Conservation (phyloP, 2,888 invertebrate species). For the Augiades crinisus region DNA sequence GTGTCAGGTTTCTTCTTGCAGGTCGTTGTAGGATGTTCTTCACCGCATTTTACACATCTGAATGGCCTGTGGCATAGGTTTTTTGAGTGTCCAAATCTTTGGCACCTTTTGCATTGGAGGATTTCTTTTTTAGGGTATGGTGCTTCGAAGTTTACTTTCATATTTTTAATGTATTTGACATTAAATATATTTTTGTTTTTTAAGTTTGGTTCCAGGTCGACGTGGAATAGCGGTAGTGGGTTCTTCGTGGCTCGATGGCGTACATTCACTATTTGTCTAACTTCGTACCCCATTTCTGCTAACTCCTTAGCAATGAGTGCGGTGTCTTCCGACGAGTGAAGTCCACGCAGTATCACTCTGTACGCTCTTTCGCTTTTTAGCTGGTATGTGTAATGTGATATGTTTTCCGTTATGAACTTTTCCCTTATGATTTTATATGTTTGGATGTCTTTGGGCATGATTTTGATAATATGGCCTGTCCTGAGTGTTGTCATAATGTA, state of each 20-base stretch:
- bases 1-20: conserved; percentile 30
- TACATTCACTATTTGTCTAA: too few species aligned
- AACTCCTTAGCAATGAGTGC: conserved; percentile 17
- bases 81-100: conserved; percentile 35
- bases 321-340: conserved; percentile 26
- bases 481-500: conserved; percentile 26
- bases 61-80: conserved; percentile 34
- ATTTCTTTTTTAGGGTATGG: conserved; percentile 33
- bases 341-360: conserved; percentile 29
- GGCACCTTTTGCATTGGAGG: conserved; percentile 34
- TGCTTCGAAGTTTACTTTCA: conserved; percentile 30
- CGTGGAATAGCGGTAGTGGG: conserved; percentile 33
- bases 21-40: conserved; percentile 24
- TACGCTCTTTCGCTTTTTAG: conserved; percentile 30
- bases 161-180: conserved; percentile 25
- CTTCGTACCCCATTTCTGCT: too few species aligned
- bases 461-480: conserved; percentile 27
- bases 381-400: conserved; percentile 26
- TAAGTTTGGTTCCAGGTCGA: conserved; percentile 33
- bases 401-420: conserved; percentile 20
- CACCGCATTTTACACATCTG: conserved; percentile 35
- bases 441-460: conserved; percentile 23
- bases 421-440: conserved; percentile 25
- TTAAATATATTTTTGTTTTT: conserved; percentile 33
- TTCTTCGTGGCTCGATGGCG: too few species aligned